Base-by-base conservation (phyloP, 1,140 invertebrate genomes). In the Drosophila busckii region DNA sequence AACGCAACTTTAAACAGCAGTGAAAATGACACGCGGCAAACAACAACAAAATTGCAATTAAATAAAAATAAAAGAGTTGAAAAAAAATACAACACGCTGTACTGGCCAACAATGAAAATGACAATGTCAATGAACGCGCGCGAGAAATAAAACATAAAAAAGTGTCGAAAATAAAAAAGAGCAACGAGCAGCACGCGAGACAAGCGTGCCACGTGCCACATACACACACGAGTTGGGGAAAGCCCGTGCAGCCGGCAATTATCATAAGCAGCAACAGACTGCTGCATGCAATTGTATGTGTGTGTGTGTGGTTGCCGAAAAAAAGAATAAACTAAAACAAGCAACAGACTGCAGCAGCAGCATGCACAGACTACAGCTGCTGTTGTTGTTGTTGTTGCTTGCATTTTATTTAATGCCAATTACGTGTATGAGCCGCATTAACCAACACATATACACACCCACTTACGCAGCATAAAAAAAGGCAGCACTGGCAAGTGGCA, bases 321-420 rank as follows among this genome's bases (percentile, higher is more conserved):
- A 61, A 71, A 75, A 53, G 46, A 68, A 73, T 55, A 80, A 80
- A 82, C 68, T 82, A 80, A 80, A 70, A 80, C 65, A 60, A 40
- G 26, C 70, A 34, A 34, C 41, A 45, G 35, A 49, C 35, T 60
- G 50, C 50, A 59, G 32, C 44, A 16, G 29, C 31, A 19, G 45
- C 6, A n/a, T n/a, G n/a, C n/a, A n/a, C n/a, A n/a, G n/a, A n/a
- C n/a, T n/a, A n/a, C n/a, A n/a, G n/a, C n/a, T n/a, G n/a, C 32
- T 40, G 60, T 10, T n/a, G 45, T 54, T 54, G 15, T 34, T 53
- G 38, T 22, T 46, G 35, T 12, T 35, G 41, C 31, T 26, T 56
- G 75, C 65, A 75, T 82, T 82, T 82, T 75, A 75, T 82, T 82
- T 82, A 82, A 82, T 82, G 75, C 65, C 75, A 82, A 82, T 82